Evolutionary conservation across 2,888 invertebrate species (phyloP).

Genomic region (Clivina fossor): DNA sequence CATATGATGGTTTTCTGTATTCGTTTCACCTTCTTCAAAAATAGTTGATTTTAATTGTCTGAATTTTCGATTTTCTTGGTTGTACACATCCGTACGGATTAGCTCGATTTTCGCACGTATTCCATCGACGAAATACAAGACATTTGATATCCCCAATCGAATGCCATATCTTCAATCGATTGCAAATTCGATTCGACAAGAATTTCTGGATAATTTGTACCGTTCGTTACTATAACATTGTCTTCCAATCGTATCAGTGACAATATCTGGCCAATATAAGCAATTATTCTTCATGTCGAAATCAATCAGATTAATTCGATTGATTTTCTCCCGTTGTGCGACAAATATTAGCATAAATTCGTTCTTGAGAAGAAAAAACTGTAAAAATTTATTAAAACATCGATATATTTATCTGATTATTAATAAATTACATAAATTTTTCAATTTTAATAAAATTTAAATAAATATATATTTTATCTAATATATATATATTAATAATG

Average conservation of each 20-base stretch:
- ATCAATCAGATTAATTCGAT: conserved; percentile 75
- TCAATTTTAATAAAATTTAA: too few relatives aligned
- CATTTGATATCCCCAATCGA: conserved; percentile 86
- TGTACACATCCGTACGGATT: conserved; percentile 69
- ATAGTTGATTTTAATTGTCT: too few relatives aligned
- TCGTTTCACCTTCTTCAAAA: too few relatives aligned
- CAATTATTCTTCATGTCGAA: conserved; percentile 83
- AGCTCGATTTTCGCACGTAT: conserved; percentile 78
- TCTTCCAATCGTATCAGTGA: conserved; percentile 73
- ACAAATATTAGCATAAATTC: too few relatives aligned
- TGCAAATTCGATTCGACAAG: conserved; percentile 73
- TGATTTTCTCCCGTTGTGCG: conserved; percentile 74
- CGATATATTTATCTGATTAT: too few relatives aligned
- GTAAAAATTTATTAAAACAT: too few relatives aligned
- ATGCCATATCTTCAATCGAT: conserved; percentile 85
- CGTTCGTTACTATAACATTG: conserved; percentile 73
- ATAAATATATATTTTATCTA: too few relatives aligned
- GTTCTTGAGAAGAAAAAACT: too few relatives aligned
- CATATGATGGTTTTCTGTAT: conserved; percentile 57
- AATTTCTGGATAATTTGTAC: conserved; percentile 64
- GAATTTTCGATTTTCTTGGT: too few relatives aligned
- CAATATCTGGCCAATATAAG: conserved; percentile 87
- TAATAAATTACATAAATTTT: too few relatives aligned
- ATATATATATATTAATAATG: too few relatives aligned
- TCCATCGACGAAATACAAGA: conserved; percentile 86